Percentiles rank a stretch among this genome's conserved stretches.
phyloP scores from a whole-genome alignment of 37 sponge, comb jelly and placozoan species.

The Cladorhizidae sp. region DNA sequence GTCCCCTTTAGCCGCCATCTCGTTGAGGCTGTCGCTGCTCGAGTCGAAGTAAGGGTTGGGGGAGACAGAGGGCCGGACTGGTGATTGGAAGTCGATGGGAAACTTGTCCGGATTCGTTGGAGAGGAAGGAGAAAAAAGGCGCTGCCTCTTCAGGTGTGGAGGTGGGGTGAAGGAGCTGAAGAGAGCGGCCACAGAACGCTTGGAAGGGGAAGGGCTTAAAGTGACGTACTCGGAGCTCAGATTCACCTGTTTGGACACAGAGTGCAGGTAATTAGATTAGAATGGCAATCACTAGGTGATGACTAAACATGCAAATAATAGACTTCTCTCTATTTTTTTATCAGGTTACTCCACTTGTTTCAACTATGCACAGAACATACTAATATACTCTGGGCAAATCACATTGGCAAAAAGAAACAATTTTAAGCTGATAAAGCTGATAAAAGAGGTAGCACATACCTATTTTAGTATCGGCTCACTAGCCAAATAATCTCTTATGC shows the following conservation, averaged over 20 bases:
- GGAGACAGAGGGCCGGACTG: neutral
- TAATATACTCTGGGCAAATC: no score
- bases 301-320: no score
- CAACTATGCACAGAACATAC: no score
- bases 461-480: no score
- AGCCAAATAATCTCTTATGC: no score
- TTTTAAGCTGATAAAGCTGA: no score
- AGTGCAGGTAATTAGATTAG: no score
- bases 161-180: constrained; percentile 23
- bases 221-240: constrained; percentile 17
- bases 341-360: no score
- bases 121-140: constrained; percentile 51
- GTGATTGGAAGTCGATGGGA: neutral
- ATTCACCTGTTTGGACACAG: no score
- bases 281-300: neutral
- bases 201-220: constrained; percentile 27
- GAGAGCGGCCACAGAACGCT: neutral
- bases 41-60: constrained; percentile 8
- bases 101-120: constrained; percentile 14
- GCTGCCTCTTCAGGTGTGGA: constrained; percentile 33
- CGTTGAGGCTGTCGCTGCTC: constrained; percentile 10
- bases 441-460: no score
- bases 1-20: neutral
- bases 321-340: no score
- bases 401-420: no score